phyloP scores from a whole-genome alignment of 1,140 invertebrate genomes.

The Arctopsyche grandis region DNA sequence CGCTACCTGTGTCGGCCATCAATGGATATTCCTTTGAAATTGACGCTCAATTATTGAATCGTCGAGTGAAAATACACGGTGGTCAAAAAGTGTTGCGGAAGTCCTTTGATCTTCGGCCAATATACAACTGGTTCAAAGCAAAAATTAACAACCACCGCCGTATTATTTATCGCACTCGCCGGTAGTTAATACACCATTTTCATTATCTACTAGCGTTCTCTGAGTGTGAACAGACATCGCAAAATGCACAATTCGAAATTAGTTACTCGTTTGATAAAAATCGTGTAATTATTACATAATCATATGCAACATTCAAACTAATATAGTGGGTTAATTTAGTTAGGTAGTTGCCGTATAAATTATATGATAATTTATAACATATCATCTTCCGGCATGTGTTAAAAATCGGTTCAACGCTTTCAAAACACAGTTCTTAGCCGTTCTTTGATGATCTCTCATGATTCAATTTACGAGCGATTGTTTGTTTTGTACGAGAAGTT shows the following conservation, averaged over 20 bases:
- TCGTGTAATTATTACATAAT: too few species aligned
- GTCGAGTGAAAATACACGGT: constrained; percentile 35
- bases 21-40: constrained; percentile 32
- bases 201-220: background rate
- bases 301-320: too few species aligned
- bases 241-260: background rate
- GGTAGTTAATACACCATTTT: background rate
- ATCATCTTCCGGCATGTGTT: background rate
- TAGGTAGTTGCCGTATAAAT: too few species aligned
- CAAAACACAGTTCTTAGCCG: constrained; percentile 4
- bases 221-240: background rate
- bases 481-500: constrained; percentile 20
- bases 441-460: constrained; percentile 11
- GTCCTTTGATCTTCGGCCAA: constrained; percentile 36
- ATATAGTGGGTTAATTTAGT: too few species aligned
- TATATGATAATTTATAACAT: too few species aligned
- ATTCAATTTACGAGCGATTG: background rate
- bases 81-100: constrained; percentile 16
- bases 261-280: background rate
- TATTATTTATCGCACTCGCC: background rate
- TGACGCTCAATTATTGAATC: constrained; percentile 29
- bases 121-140: constrained; percentile 27
- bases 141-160: constrained; percentile 16
- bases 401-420: background rate
- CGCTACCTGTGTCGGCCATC: background rate